phyloP scores from a whole-genome alignment of 2,888 invertebrate genomes.

The Pteria penguin region DNA sequence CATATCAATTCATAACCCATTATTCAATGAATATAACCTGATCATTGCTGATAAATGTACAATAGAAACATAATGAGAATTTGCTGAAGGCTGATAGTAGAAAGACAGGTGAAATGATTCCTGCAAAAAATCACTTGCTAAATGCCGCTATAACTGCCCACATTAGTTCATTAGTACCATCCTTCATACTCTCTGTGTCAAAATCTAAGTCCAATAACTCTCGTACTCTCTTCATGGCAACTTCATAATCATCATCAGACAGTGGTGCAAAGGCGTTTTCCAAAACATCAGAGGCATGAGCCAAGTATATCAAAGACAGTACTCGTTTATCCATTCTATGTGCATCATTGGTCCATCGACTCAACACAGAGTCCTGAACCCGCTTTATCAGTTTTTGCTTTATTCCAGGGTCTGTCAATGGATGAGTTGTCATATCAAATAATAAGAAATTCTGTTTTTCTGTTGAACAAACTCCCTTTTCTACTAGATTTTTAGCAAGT shows the following conservation, averaged over 20 bases:
- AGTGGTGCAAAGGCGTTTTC: conserved; percentile 99
- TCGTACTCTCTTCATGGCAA: conserved; percentile 98
- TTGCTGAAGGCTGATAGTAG: too few relatives aligned
- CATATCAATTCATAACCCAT: too few relatives aligned
- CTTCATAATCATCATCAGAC: conserved; percentile 96
- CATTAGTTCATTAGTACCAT: conserved; percentile 87
- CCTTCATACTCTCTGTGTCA: conserved; percentile 95
- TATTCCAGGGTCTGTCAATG: conserved; percentile 95
- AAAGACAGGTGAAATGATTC: too few relatives aligned
- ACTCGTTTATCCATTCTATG: conserved; percentile 98
- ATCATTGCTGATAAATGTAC: too few relatives aligned
- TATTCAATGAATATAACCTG: too few relatives aligned
- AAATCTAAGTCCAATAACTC: conserved; percentile 97
- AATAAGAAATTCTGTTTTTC: conserved; percentile 99
- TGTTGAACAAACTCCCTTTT: conserved; percentile 99
- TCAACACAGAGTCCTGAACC: conserved; percentile 97
- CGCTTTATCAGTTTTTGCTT: conserved; percentile 96
- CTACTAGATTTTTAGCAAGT: conserved; percentile 98
- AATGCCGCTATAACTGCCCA: conserved; percentile 99
- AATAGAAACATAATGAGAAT: too few relatives aligned
- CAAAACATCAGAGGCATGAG: conserved; percentile 98
- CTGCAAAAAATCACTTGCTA: conserved; percentile 92
- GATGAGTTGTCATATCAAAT: conserved; percentile 99
- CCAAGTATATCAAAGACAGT: conserved; percentile 94
- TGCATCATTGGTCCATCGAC: conserved; percentile 96